Percentiles rank a stretch among this genome's conserved stretches.
These are phyloP conservation scores for Seriola rivoliana DNA, from an alignment of 2,113 vertebrate genomes.

Conservation along the genomic window DNA sequence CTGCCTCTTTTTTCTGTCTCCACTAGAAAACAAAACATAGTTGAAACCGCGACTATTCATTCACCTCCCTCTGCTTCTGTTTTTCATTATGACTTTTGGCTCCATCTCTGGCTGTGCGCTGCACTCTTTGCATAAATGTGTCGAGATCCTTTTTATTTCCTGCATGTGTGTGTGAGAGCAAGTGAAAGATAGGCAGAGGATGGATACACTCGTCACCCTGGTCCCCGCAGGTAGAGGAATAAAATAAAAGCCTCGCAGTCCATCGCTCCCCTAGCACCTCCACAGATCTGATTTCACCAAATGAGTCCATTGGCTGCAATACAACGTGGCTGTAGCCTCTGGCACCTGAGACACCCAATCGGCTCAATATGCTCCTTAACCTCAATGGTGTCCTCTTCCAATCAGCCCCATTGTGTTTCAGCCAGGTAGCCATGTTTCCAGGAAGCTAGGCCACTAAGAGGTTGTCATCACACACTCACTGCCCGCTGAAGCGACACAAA, in stretches of 20 bases:
- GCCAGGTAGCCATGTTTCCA: conserved; percentile 54
- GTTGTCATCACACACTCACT: conserved; percentile 67
- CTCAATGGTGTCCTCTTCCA: conserved; percentile 50
- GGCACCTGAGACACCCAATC: conserved; percentile 37
- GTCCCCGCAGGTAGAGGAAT: background rate
- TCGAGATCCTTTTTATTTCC: conserved; percentile 44
- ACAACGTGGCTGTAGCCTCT: conserved; percentile 60
- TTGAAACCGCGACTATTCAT: conserved; percentile 74
- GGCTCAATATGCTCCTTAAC: conserved; percentile 51
- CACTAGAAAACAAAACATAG: conserved; percentile 79
- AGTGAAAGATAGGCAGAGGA: conserved; percentile 21
- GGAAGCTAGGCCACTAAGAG: conserved; percentile 50
- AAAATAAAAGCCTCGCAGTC: conserved; percentile 40
- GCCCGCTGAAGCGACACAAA: conserved; percentile 69
- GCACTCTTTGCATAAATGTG: conserved; percentile 37
- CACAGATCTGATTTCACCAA: conserved; percentile 54
- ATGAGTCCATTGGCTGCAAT: conserved; percentile 14
- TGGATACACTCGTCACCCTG: conserved; percentile 17
- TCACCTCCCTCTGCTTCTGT: conserved; percentile 69
- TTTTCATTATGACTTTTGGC: conserved; percentile 77
- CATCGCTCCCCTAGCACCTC: conserved; percentile 23
- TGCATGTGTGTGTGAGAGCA: conserved; percentile 5
- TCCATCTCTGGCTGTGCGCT: conserved; percentile 48
- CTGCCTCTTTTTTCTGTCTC: conserved; percentile 75
- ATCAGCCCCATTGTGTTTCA: conserved; percentile 50